A percentile compares a stretch with the other conserved stretches of the same genome.
Evolutionary conservation across 2,888 invertebrate genomes (phyloP).

Genomic region (Sinhomidia bicolor): DNA sequence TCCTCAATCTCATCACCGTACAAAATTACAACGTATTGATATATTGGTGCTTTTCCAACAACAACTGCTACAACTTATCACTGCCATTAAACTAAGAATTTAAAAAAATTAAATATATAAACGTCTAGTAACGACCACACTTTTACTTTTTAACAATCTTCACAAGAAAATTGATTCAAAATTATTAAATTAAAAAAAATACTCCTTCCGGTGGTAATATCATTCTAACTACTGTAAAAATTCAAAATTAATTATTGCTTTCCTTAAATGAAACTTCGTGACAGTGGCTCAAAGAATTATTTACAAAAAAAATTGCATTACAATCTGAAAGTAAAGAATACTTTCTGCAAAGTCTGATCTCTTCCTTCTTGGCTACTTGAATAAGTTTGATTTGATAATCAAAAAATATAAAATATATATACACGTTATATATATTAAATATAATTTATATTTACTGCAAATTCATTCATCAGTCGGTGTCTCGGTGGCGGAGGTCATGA

Average conservation of each 20-base stretch:
- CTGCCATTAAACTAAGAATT: conserved; percentile 53
- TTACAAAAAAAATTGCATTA: not conserved
- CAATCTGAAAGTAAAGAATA: not conserved
- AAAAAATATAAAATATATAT: no score
- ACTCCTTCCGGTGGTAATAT: conserved; percentile 23
- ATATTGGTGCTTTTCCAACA: conserved; percentile 43
- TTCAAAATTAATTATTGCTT: not conserved
- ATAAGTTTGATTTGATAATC: no score
- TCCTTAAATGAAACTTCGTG: not conserved
- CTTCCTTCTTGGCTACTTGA: no score
- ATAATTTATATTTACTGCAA: not conserved
- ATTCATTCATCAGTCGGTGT: conserved; percentile 1
- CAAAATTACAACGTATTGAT: not conserved
- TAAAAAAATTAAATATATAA: not conserved
- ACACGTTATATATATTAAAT: no score
- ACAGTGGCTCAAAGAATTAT: conserved; percentile 39
- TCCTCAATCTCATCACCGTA: conserved; percentile 15
- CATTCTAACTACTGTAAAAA: not conserved
- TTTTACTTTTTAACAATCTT: conserved; percentile 30
- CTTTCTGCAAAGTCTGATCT: not conserved
- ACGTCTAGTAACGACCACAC: conserved; percentile 42
- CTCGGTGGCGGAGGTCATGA: conserved; percentile 64
- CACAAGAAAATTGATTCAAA: conserved; percentile 12
- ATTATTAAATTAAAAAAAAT: not conserved
- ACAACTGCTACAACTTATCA: conserved; percentile 26